Base-by-base conservation (phyloP, 2,888 invertebrate species). In the Zhuqinia jingwanae region DNA sequence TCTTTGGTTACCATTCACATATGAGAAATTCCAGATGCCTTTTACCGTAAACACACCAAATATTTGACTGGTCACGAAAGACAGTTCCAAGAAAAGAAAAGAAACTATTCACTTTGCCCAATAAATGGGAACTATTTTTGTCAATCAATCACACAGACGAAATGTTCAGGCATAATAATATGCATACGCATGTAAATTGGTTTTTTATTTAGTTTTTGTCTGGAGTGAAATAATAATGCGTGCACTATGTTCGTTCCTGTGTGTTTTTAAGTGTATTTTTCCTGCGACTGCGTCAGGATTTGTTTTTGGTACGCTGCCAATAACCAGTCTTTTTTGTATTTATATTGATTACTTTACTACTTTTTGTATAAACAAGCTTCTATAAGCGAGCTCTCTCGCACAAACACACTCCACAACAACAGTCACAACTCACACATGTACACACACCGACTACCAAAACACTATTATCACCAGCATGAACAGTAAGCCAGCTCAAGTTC, bases 301-400 rank as follows among this genome's bases (percentile, higher is more conserved):
- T 81, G 45, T 60, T 85, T 73, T 85, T 85, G 85, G 85, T 70
- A 20, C 50, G 58, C n/a, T 75, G 85, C 85, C 85, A 85, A 85
- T 79, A 73, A 85, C 58, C 50, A 75, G 77, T 68, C 58, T 53
- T 15, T 53, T 20, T 47, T n/a, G n/a, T n/a, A 13, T 70, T 70
- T 15, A 25, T 70, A 78, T 78, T 78, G 77, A 84, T 84, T 78
- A 76, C 83, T 58, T 25, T 58, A 73, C 58, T 47, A 56, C 50
- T 60, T 75, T 50, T 70, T 27, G 45, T 45, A 63, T 63, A 76
- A 83, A 83, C 65, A 83, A 63, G 13, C 36, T 36, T 36, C 36
- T 36, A 36, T 25, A 30, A 50, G 73, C 17, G 30, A 53, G 50
- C 53, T 73, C 68, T n/a, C 58, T 53, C 36, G 22, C 53, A 60